Base-by-base conservation (phyloP, 2,113 vertebrate genomes). In the Bubo scandiacus region DNA sequence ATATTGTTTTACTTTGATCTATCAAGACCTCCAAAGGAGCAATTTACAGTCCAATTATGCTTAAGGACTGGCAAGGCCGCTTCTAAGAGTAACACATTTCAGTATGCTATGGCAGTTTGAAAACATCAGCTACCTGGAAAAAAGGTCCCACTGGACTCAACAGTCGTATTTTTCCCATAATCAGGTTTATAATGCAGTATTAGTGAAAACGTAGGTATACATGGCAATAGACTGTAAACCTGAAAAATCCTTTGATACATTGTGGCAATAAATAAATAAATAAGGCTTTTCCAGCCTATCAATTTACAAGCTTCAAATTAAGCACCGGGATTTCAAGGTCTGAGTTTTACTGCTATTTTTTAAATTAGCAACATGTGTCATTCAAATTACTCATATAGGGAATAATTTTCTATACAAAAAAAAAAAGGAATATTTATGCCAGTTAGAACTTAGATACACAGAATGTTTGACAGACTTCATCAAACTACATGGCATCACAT, bases 11-110 rank as follows among this genome's bases (percentile, higher is more conserved):
- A 74, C 81, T 90, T 67, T 59, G 81, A 88, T 92, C 81, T 94
- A 42, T 42, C 0, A 0, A 86, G 85, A 88, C 85, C 85, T 93
- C 84, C 87, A 93, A 82, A 97, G 74, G 55, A 83, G 83, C 63
- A 95, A 95, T 91, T 96, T 94, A 95, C 49, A 42, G 75, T 49
- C 70, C 84, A 89, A 73, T 87, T 94, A 92, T 29, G 36, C 78
- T 91, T 80, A 94, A 91, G 78, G 71, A 92, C 71, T 67, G 51
- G 62, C 77, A 94, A 80, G 6, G 6, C 29, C 85, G 78, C 65
- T 81, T 79, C 71, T 66, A 73, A 78, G 75, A 73, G 57, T 49
- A 78, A 61, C 63, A 91, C 43, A 70, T 83, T 87, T 95, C 81
- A 92, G 86, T n/a, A 65, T 15, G 23, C 61, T 82, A 4, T 22